Evolutionary conservation across 1,140 invertebrate genomes (phyloP).

Genomic region (Triops longicaudatus): DNA sequence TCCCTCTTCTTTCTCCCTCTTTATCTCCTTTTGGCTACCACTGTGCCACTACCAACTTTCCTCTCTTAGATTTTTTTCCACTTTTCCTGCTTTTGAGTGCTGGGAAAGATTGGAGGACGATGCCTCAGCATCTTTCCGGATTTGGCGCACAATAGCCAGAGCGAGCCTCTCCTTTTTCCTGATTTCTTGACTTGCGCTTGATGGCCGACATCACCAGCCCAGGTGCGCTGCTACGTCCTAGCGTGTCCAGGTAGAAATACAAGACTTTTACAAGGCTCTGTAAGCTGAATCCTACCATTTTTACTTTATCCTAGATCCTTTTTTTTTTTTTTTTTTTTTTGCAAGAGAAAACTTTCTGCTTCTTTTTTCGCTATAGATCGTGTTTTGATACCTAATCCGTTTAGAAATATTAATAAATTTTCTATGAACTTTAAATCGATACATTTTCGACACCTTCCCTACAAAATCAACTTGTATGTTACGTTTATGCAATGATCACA

Average conservation of each 20-base stretch:
- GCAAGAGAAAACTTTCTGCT: background rate
- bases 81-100: background rate
- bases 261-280: background rate
- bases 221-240: background rate
- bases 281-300: background rate
- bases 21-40: background rate
- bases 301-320: background rate
- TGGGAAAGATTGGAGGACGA: constrained; percentile 10
- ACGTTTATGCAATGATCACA: too few relatives aligned
- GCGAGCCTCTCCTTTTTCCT: constrained; percentile 9
- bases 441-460: too few relatives aligned
- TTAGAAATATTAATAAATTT: too few relatives aligned
- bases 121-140: constrained; percentile 14
- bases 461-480: too few relatives aligned
- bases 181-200: constrained; percentile 4
- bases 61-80: background rate
- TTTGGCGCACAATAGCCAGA: constrained; percentile 3
- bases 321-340: background rate
- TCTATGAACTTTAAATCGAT: too few relatives aligned
- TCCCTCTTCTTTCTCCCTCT: background rate
- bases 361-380: too few relatives aligned
- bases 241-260: background rate
- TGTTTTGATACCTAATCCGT: too few relatives aligned
- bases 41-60: background rate
- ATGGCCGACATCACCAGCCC: constrained; percentile 1